Base-by-base conservation (phyloP, 2,888 invertebrate genomes). In the Hypena proboscidalis region DNA sequence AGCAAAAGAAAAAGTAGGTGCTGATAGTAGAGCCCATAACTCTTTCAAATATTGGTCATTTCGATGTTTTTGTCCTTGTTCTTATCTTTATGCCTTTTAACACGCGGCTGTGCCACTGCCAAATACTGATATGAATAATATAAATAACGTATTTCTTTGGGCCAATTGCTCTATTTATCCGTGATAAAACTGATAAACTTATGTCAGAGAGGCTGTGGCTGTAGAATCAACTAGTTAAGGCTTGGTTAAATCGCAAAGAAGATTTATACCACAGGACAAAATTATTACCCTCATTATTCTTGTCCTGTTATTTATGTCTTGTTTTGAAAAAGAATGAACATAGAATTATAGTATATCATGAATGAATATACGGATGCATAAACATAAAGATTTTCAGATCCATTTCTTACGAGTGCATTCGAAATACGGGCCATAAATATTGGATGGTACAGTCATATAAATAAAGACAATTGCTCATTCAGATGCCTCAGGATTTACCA, bases 381-480 rank as follows among this genome's bases (percentile, higher is more conserved):
- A 43, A 19, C 36, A 51, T 45, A 44, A 42, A 44, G 17, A 25
- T 39, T 40, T 54, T 31, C 32, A 34, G 55, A 47, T 53, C 42
- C 38, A 34, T 36, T 36, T 31, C 31, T 52, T 41, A 31, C 38
- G 31, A 47, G 26, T 32, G 36, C 21, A 45, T 54, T 58, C 30
- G 41, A 47, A 44, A 47, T 33, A 41, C 30, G 30, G 19, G 27
- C 38, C 14, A 54, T 54, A 49, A 46, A 63, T 59, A 58, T 20
- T 14, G 21, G 22, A 60, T 42, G 14, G 34, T 29, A 42, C 30
- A 25, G 25, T 38, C 23, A 45, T 49, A 60, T 43, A 57, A 50
- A 61, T 50, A 40, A 44, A 60, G 37, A 57, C 56, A 57, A 57
- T 60, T 49, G 56, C 37, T 56, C 56, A 60, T 56, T 60, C 56